Evolutionary conservation across 1,140 invertebrate species (phyloP), one percentile per base, ranked within the genome.

Genomic region (Euwallacea fornicatus): DNA sequence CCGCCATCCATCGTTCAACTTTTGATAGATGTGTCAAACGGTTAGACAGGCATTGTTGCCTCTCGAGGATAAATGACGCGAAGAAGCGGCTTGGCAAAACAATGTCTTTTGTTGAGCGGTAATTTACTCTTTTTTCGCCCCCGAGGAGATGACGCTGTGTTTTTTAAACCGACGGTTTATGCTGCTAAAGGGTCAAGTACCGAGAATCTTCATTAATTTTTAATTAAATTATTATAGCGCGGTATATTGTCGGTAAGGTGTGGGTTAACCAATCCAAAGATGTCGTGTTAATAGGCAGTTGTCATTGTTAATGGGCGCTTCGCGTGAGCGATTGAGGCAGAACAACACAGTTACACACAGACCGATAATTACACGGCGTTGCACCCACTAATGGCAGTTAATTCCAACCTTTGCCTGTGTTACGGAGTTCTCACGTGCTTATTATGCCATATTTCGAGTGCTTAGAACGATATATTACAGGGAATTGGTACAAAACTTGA

Each of bases 1-100:
- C 64, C 46, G 46, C 46, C 46, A 50, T 72, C 77, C 65, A 78
- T 79, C 78, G 75, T 79, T 79, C 67, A 77, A 79, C 79, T 79
- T 82, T 85, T 11, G 84, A 85, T 84, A 85, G 83, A 84, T 84
- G 83, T 85, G 84, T 84, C 83, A 85, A 84, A 85, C 83, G 78
- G 58, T 81, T 82, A 72, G 80, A 78, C 79, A 81, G 78, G 81
- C 81, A 84, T 84, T 84, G 83, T 85, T 79, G 75, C 77, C 76
- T 77, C 76, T 81, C 84, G 42, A 60, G 42, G 82, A 85, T 85
- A 84, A 85, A 85, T 84, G 83, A 82, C 79, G 64, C 55, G 76
- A 76, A 75, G n/a, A 78, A 80, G 79, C 83, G 82, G 83, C 81
- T 82, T 83, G 83, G 83, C 83, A 60, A 84, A 85, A 85, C 83